Conservation (phyloP, 2,113 vertebrate genomes). For the Rattus norvegicus region GRCr8 NC_086020.1:222253501-222254000, state of each 20-base stretch:
- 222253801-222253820: not conserved
- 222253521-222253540: slow-evolving; percentile 57
- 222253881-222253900: not conserved
- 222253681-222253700: not conserved
- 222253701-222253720: not conserved
- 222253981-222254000: not conserved
- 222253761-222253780: not conserved
- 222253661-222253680: not conserved
- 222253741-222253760: not conserved
- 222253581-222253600: slow-evolving; percentile 36
- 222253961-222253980: not conserved
- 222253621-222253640: slow-evolving; percentile 43
- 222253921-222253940: not conserved
- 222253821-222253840: not conserved
- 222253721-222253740: not conserved
- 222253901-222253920: not conserved
- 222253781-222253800: not conserved
- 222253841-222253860: not conserved
- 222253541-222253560: slow-evolving; percentile 58
- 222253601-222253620: slow-evolving; percentile 46
- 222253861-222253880: not conserved
- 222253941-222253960: rapidly evolving
- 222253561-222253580: not conserved
- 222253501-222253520: slow-evolving; percentile 73
- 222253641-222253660: not conserved